Conservation (phyloP, 1,140 invertebrate genomes). For the Rhopalosiphum padi region DNA sequence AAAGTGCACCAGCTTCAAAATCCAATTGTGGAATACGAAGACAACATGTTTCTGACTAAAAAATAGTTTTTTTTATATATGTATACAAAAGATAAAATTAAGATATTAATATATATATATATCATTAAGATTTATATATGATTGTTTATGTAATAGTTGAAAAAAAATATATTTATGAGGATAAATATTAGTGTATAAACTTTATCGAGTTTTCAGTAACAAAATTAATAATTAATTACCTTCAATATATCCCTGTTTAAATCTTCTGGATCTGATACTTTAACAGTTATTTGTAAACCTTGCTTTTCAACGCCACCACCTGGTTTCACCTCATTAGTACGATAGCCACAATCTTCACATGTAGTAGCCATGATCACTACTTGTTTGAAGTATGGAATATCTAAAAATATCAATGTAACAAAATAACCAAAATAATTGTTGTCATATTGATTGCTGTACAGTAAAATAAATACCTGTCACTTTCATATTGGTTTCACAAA, state of each 20-base stretch:
- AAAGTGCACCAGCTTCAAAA: conserved; percentile 81
- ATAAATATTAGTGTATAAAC: background rate
- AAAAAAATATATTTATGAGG: background rate
- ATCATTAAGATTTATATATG: background rate
- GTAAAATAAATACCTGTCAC: conserved; percentile 75
- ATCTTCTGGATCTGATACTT: conserved; percentile 77
- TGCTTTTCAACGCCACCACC: conserved; percentile 87
- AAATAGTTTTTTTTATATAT: conserved; percentile 57
- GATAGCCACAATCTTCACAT: conserved; percentile 89
- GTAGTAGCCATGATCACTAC: conserved; percentile 96
- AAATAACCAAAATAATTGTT: background rate
- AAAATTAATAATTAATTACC: conserved; percentile 65
- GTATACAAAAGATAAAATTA: background rate
- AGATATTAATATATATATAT: too few species aligned
- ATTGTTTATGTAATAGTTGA: background rate
- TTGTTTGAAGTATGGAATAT: conserved; percentile 97
- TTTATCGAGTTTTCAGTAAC: background rate
- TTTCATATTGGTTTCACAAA: conserved; percentile 96
- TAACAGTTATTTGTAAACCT: conserved; percentile 81
- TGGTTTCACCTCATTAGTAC: conserved; percentile 95
- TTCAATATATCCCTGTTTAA: conserved; percentile 93
- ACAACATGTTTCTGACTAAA: conserved; percentile 88
- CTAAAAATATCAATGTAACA: conserved; percentile 63
- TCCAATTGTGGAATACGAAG: conserved; percentile 91
- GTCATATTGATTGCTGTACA: background rate